These are phyloP conservation scores for Cephalopterus ornatus DNA, from an alignment of 2,113 vertebrate genomes.

Conservation along the genomic window DNA sequence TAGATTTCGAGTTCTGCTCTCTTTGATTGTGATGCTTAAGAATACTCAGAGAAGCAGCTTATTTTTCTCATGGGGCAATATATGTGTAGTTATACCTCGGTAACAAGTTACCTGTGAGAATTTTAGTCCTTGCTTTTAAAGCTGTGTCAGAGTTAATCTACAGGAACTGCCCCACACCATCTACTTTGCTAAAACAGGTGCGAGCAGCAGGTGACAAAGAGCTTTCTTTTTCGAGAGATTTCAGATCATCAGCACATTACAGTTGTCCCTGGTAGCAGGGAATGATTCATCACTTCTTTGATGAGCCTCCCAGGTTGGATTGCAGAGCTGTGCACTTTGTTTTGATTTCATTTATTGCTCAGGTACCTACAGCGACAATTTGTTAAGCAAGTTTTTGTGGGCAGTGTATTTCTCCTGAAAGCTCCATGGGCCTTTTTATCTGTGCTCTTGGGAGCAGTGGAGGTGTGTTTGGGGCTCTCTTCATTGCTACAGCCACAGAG, in stretches of 20 bases:
- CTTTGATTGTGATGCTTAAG: neutral
- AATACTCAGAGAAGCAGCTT: neutral
- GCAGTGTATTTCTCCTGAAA: neutral
- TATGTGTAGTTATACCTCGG: neutral
- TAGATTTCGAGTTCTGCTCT: neutral
- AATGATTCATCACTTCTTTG: neutral
- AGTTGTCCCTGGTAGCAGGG: neutral
- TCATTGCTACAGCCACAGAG: accelerated
- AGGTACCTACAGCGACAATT: neutral
- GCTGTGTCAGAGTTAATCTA: neutral
- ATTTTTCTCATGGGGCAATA: neutral
- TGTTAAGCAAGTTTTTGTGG: neutral
- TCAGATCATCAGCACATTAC: neutral
- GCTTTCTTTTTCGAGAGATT: neutral
- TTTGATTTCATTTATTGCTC: neutral
- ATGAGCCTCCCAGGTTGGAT: neutral
- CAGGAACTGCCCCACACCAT: neutral
- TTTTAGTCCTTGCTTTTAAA: neutral
- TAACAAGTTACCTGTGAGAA: neutral
- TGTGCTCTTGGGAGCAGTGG: neutral
- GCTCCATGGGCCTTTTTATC: neutral
- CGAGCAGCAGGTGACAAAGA: neutral
- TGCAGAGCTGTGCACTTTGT: neutral
- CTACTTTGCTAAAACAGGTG: neutral
- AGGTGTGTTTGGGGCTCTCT: neutral